Evolutionary conservation across 2,113 vertebrate species (phyloP).

Genomic region (Lampris incognitus): DNA sequence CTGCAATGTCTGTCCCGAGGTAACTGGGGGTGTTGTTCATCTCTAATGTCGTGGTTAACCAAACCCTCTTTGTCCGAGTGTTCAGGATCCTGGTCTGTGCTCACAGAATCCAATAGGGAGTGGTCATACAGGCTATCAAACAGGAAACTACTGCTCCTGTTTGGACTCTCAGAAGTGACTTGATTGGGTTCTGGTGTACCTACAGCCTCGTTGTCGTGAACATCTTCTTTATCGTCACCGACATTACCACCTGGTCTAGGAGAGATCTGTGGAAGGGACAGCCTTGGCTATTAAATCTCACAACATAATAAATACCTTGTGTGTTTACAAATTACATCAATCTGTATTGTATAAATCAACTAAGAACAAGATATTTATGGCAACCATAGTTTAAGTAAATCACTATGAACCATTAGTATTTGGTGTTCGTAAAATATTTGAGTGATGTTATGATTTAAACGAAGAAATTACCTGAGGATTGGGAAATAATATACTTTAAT

Average conservation of each 20-base stretch:
- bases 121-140: conserved; percentile 91
- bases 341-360: not conserved
- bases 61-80: conserved; percentile 61
- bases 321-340: not conserved
- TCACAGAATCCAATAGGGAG: conserved; percentile 72
- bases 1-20: conserved; percentile 61
- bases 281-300: not conserved
- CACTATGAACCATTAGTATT: no score
- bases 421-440: no score
- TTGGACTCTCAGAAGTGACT: conserved; percentile 80
- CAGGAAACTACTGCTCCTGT: conserved; percentile 90
- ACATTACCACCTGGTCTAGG: conserved; percentile 24
- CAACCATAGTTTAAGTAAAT: not conserved
- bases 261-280: conserved; percentile 53
- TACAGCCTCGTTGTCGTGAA: not conserved
- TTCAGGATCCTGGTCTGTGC: conserved; percentile 23
- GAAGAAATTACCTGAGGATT: no score
- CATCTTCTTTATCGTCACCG: conserved; percentile 27
- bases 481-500: no score
- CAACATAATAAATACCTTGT: not conserved
- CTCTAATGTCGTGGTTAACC: conserved; percentile 16
- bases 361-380: not conserved
- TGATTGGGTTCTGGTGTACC: not conserved
- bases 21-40: not conserved
- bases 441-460: no score